Evolutionary conservation across 1,140 invertebrate genomes (phyloP), one percentile per base, ranked within the genome.

Genomic region (Halesus radiatus): DNA sequence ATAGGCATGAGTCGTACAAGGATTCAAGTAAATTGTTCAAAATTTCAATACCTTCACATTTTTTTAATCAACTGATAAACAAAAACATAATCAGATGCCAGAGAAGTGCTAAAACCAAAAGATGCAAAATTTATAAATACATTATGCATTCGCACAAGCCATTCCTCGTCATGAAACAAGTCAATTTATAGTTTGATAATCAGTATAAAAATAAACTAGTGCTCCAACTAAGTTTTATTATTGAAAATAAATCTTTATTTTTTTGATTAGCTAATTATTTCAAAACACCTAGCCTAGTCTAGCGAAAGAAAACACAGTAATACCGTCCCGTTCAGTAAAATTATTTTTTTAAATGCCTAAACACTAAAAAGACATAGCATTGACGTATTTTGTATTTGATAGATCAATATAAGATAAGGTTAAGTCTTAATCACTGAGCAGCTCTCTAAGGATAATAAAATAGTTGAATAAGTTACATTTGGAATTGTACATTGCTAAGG

Each of bases 191-290:
- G 37, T 45, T 37, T 45, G 37, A 45, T 32, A 18, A 50, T 50
- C 18, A 72, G 68, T 72, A 72, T 72, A 72, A 72, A 72, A 72
- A 72, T 72, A 72, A 72, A 52, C 20, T 50, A 50, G 37, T 50
- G 18, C n/a, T 70, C 23, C 23, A 20, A 66, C 20, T 66, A 29
- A 29, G 13, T 66, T 66, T 66, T n/a, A 23, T 23, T 23, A 22
- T 66, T 32, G 23, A 23, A 66, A 66, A 66, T 22, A 66, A 29
- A 66, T 23, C 0, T 20, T 66, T 32, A 66, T 66, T 29, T 10
- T 64, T 66, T 66, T 29, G 23, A 66, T 29, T n/a, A 20, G 20
- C 18, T 32, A 22, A 23, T 66, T 20, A 60, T 20, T 23, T 45
- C 37, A 45, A 60, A 60, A 23, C 23, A 60, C 16, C 23, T 60